Percentiles rank a stretch among this genome's conserved stretches.
These are phyloP conservation scores for Drosophila austrosaltans DNA, from an alignment of 2,888 invertebrate genomes.

Conservation along the genomic window DNA sequence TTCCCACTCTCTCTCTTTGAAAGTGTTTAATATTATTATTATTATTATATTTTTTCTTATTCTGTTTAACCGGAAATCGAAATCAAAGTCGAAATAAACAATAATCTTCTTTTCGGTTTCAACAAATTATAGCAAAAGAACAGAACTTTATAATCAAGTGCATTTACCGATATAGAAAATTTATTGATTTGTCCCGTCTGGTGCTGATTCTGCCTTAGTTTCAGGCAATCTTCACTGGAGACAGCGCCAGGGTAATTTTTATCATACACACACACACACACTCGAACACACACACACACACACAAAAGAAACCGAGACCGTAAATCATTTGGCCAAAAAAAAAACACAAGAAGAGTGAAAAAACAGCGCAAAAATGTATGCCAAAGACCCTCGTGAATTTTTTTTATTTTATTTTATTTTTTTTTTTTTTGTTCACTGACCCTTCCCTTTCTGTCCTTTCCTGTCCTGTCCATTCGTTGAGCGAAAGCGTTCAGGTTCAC, in stretches of 20 bases:
- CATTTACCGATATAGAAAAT: slow-evolving; percentile 58
- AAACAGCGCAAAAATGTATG: slow-evolving; percentile 36
- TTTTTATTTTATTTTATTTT: slow-evolving; percentile 28
- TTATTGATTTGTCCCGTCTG: slow-evolving; percentile 66
- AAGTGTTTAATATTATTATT: background rate
- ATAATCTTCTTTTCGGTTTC: slow-evolving; percentile 40
- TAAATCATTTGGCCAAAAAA: slow-evolving; percentile 65
- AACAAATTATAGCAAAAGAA: slow-evolving; percentile 55
- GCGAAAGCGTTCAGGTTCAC: slow-evolving; percentile 45
- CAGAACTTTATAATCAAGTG: slow-evolving; percentile 70
- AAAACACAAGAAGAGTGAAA: background rate
- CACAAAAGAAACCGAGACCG: slow-evolving; percentile 37
- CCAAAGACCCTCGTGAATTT: slow-evolving; percentile 25
- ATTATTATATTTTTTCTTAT: background rate
- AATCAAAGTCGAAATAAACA: slow-evolving; percentile 59
- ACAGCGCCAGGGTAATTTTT: slow-evolving; percentile 60
- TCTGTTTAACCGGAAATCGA: slow-evolving; percentile 62
- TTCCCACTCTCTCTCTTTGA: background rate
- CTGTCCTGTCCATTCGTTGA: slow-evolving; percentile 22
- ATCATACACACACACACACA: slow-evolving; percentile 34
- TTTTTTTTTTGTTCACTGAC: slow-evolving; percentile 45
- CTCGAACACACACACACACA: slow-evolving; percentile 29
- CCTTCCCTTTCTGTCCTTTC: slow-evolving; percentile 30
- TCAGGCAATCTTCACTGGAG: slow-evolving; percentile 1
- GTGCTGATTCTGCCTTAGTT: background rate